A percentile compares a stretch with the other conserved stretches of the same genome.
These are phyloP conservation scores for Diabrotica balteata DNA, from an alignment of 2,888 invertebrate genomes.

Conservation along the genomic window DNA sequence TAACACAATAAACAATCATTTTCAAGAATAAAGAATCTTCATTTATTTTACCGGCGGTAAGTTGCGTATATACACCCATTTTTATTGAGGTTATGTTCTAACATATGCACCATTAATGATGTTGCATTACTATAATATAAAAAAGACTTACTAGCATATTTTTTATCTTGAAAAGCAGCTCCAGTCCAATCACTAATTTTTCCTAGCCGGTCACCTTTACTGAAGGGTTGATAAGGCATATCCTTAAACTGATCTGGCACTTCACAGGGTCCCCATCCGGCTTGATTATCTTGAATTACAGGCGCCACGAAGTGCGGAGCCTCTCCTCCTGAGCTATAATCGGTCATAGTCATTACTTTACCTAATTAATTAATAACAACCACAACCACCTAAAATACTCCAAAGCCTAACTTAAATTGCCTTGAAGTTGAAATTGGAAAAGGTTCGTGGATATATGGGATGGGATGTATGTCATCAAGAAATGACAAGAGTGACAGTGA, in stretches of 20 bases:
- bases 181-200: conserved; percentile 99
- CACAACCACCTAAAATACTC: too few relatives aligned
- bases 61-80: conserved; percentile 1
- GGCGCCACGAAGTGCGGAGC: conserved; percentile 75
- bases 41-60: neutral
- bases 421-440: conserved; percentile 2
- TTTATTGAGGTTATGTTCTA: conserved; percentile 20
- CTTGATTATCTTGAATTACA: conserved; percentile 81
- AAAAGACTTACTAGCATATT: conserved; percentile 81
- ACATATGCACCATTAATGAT: conserved; percentile 11
- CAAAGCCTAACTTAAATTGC: neutral
- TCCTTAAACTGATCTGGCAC: conserved; percentile 93
- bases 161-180: conserved; percentile 88
- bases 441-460: too few relatives aligned
- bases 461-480: too few relatives aligned
- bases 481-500: neutral
- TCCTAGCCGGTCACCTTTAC: conserved; percentile 97
- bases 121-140: neutral
- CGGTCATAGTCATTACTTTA: conserved; percentile 51
- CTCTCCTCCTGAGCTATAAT: conserved; percentile 62
- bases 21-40: conserved; percentile 18
- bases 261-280: conserved; percentile 97
- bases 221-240: conserved; percentile 99
- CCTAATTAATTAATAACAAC: neutral
- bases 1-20: too few relatives aligned